Evolutionary conservation across 2,888 invertebrate genomes (phyloP).

Genomic region (Tipula helvola): DNA sequence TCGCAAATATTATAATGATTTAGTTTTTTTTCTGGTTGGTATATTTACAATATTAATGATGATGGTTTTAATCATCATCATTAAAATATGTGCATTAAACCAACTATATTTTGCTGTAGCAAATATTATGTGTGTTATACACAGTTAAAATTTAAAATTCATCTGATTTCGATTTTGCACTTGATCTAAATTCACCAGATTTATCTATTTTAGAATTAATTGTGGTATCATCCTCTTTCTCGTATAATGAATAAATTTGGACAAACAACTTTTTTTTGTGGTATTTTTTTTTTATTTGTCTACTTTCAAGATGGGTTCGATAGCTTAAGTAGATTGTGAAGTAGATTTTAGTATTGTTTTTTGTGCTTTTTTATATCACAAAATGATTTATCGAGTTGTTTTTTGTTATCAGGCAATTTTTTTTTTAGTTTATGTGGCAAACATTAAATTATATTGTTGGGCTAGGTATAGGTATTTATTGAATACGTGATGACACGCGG

Average conservation of each 20-base stretch:
- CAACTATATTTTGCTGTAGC: background rate
- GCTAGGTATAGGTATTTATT: background rate
- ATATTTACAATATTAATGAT: background rate
- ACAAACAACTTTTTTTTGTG: background rate
- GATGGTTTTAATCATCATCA: background rate
- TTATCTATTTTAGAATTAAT: background rate
- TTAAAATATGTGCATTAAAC: background rate
- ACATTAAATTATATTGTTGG: background rate
- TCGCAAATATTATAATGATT: background rate
- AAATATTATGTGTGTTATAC: background rate
- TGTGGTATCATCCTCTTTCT: background rate
- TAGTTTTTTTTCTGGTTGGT: background rate
- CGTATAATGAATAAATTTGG: background rate
- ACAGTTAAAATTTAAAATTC: background rate
- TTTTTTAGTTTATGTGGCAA: background rate
- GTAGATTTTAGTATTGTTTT: background rate
- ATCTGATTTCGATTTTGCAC: background rate
- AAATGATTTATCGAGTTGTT: background rate
- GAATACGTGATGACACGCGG: background rate
- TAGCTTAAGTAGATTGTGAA: background rate
- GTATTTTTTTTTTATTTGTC: background rate
- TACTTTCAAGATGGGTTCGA: background rate
- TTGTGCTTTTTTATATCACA: background rate
- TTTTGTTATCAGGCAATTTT: background rate
- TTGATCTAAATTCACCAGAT: background rate